phyloP scores from a whole-genome alignment of 2,888 invertebrate genomes.

The Anthophora plumipes region DNA sequence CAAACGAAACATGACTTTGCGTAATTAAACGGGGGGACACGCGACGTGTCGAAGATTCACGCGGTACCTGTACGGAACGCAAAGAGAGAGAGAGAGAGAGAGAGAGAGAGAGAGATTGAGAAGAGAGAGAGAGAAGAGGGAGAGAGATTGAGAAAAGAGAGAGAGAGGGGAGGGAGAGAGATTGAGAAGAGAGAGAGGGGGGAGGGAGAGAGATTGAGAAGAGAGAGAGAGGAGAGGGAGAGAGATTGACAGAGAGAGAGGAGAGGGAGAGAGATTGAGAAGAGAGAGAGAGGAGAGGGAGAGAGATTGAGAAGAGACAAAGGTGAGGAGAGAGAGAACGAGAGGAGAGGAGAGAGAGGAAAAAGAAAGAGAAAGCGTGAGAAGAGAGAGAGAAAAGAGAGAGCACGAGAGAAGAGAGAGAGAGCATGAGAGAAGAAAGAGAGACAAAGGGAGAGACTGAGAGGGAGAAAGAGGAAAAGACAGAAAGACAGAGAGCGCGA shows the following conservation, averaged over 20 bases:
- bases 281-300: no score
- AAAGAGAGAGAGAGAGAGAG: not conserved
- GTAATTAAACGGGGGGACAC: slow-evolving; percentile 24
- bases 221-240: not conserved
- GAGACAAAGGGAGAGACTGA: not conserved
- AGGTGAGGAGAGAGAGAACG: no score
- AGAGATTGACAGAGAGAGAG: no score
- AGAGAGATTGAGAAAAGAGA: no score
- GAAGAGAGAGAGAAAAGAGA: not conserved
- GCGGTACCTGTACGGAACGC: not conserved
- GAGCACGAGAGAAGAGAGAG: not conserved
- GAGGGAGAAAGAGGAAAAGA: no score
- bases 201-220: not conserved
- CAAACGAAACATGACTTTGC: slow-evolving; percentile 55
- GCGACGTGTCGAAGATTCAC: not conserved
- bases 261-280: no score
- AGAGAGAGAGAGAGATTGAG: not conserved
- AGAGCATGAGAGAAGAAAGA: not conserved
- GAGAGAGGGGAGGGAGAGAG: no score
- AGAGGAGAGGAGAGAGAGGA: no score
- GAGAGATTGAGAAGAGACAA: no score
- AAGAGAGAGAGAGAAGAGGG: not conserved
- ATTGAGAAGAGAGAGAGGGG: no score
- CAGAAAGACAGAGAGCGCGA: no score
- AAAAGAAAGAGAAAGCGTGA: no score